These are phyloP conservation scores for Megalurothrips usitatus DNA, from an alignment of 2,888 invertebrate genomes.

Conservation along the genomic window DNA sequence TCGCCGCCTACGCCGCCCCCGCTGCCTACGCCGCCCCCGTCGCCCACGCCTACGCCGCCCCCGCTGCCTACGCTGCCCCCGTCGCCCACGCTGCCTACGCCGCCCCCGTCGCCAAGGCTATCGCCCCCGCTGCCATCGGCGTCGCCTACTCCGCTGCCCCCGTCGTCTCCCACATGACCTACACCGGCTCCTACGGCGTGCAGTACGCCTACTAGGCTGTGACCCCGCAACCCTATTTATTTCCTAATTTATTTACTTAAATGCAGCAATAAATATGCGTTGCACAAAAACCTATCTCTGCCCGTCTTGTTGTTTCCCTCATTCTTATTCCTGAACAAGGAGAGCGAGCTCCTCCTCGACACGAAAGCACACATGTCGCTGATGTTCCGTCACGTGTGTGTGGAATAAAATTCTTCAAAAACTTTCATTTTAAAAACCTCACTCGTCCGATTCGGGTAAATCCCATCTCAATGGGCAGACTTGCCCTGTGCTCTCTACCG, in stretches of 20 bases:
- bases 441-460: too few species aligned
- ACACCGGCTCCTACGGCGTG: conserved; percentile 38
- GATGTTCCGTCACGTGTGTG: too few species aligned
- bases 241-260: conserved; percentile 1
- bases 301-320: background rate
- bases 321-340: background rate
- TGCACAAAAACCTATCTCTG: background rate
- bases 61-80: too few species aligned
- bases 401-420: background rate
- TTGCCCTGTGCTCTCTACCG: background rate
- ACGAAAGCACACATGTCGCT: too few species aligned
- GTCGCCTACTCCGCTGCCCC: conserved; percentile 37
- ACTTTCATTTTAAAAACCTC: background rate
- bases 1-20: too few species aligned
- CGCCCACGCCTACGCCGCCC: too few species aligned
- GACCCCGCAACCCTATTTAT: conserved; percentile 6
- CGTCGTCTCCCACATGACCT: conserved; percentile 39
- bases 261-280: conserved; percentile 14
- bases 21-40: too few species aligned
- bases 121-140: conserved; percentile 40
- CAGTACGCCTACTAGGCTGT: conserved; percentile 37
- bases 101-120: too few species aligned
- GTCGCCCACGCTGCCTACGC: too few species aligned
- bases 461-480: too few species aligned
- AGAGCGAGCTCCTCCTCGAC: too few species aligned